A percentile compares a stretch with the other conserved stretches of the same genome.
phyloP scores from a whole-genome alignment of 2,797 vertebrate species.

The Scarus forsteni region DNA sequence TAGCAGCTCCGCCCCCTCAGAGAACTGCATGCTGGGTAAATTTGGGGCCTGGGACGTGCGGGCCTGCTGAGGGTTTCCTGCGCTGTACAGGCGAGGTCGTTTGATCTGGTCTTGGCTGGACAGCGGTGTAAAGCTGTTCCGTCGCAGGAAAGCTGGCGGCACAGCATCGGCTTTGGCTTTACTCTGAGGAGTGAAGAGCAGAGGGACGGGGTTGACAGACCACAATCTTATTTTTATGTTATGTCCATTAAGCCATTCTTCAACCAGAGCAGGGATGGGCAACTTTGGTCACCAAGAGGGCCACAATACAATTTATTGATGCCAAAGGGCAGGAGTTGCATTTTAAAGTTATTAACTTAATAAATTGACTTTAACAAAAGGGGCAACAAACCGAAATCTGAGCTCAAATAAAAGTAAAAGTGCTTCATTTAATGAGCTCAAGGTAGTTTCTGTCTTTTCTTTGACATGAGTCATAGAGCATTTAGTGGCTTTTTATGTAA shows the following conservation, averaged over 20 bases:
- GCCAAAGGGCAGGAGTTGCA: too few species aligned
- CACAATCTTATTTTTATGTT: background rate
- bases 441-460: too few species aligned
- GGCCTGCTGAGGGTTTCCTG: constrained; percentile 83
- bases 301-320: too few species aligned
- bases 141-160: constrained; percentile 85
- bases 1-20: constrained; percentile 79
- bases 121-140: constrained; percentile 94
- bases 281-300: too few species aligned
- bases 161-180: constrained; percentile 61
- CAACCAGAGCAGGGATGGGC: background rate
- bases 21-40: constrained; percentile 80
- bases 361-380: too few species aligned
- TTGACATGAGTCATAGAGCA: too few species aligned
- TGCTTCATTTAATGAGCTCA: too few species aligned
- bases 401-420: too few species aligned
- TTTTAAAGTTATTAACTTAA: too few species aligned
- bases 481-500: too few species aligned
- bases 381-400: too few species aligned
- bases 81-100: constrained; percentile 91
- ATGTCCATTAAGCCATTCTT: background rate
- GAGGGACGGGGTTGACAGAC: constrained; percentile 15
- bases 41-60: constrained; percentile 76
- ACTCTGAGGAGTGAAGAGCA: constrained; percentile 76
- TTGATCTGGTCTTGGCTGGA: constrained; percentile 90